Conservation (phyloP, 92 coral and sea anemone genomes). For the Actinostola sp. region DNA sequence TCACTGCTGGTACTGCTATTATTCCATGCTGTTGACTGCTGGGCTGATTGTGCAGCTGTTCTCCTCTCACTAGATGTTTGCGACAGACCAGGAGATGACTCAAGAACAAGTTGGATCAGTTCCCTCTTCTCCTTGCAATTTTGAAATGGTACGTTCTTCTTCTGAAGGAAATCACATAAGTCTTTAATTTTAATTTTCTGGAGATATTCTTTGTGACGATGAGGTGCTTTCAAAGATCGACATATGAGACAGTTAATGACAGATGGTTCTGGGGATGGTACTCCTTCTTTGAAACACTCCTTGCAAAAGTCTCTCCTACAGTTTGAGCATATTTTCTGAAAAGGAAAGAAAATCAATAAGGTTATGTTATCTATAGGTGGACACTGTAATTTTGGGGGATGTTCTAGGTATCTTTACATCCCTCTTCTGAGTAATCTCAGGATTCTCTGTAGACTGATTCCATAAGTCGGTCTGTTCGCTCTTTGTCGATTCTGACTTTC, state of each 20-base stretch:
- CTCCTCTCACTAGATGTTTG: neutral
- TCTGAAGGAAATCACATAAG: conserved; percentile 76
- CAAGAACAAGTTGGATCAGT: conserved; percentile 78
- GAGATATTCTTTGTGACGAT: conserved; percentile 67
- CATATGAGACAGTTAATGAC: conserved; percentile 77
- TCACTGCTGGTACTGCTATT: neutral
- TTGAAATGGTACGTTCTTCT: conserved; percentile 58
- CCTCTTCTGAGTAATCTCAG: no score
- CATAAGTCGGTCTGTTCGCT: no score
- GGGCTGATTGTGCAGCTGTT: conserved; percentile 6
- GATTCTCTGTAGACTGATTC: no score
- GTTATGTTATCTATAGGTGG: no score
- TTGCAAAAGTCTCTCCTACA: conserved; percentile 76
- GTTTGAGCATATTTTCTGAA: conserved; percentile 74
- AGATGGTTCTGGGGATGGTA: conserved; percentile 45
- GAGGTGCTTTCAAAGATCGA: conserved; percentile 75
- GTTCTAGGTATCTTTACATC: no score
- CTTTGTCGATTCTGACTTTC: no score
- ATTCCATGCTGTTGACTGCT: conserved; percentile 19
- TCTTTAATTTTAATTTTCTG: conserved; percentile 74
- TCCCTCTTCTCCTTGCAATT: conserved; percentile 92
- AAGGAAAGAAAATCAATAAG: neutral
- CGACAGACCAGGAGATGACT: conserved; percentile 57
- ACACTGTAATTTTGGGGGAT: no score
- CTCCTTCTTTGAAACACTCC: conserved; percentile 79